A percentile compares a stretch with the other conserved stretches of the same genome.
Evolutionary conservation across 2,888 invertebrate genomes (phyloP).

Genomic region (Ophion ventricosus): DNA sequence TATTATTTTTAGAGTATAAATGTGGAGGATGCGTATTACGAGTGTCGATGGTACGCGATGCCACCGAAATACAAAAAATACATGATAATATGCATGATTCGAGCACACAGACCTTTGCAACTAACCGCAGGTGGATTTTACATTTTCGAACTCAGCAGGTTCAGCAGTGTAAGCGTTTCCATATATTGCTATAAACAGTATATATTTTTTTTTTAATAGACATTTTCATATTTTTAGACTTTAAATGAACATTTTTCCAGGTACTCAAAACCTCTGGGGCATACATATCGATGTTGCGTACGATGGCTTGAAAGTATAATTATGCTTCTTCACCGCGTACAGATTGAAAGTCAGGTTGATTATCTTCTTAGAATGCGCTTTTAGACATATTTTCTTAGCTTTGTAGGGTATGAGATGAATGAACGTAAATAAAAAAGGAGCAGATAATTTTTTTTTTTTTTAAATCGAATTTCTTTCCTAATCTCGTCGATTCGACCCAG

Average conservation of each 20-base stretch:
- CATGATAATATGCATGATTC: slow-evolving; percentile 59
- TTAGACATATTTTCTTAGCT: background rate
- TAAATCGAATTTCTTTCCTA: no score
- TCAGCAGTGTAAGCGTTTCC: background rate
- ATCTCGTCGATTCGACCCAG: no score
- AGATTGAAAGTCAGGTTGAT: background rate
- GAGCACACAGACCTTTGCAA: slow-evolving; percentile 47
- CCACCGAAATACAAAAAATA: slow-evolving; percentile 28
- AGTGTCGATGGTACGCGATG: slow-evolving; percentile 57
- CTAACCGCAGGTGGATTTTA: slow-evolving; percentile 63
- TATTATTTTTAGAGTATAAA: slow-evolving; percentile 42
- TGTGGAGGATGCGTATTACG: slow-evolving; percentile 52
- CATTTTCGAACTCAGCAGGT: slow-evolving; percentile 39
- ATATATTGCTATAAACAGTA: background rate
- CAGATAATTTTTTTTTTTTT: no score
- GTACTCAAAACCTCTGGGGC: slow-evolving; percentile 66
- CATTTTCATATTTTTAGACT: no score
- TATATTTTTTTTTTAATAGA: no score
- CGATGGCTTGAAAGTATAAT: slow-evolving; percentile 34
- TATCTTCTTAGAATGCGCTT: background rate
- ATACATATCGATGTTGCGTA: slow-evolving; percentile 64
- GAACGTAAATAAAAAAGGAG: background rate
- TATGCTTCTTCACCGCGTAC: background rate
- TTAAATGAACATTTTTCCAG: slow-evolving; percentile 40
- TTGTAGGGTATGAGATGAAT: background rate